A percentile compares a stretch with the other conserved stretches of the same genome.
These are phyloP conservation scores for Albula goreensis DNA, from an alignment of 2,113 vertebrate species.

Conservation along the genomic window DNA sequence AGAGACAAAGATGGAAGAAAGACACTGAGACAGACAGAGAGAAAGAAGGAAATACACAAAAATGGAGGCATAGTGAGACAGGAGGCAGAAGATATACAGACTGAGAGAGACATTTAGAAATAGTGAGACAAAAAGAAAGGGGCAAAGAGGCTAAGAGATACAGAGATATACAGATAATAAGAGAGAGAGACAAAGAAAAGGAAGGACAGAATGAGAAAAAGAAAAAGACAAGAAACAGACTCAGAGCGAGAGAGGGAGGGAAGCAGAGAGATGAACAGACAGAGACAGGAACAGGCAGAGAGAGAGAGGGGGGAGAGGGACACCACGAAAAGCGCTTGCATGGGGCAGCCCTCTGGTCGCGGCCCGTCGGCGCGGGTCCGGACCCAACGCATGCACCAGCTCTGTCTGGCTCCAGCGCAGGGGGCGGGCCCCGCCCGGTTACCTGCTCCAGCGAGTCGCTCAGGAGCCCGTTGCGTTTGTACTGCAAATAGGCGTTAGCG, in stretches of 20 bases:
- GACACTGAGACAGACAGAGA: background rate
- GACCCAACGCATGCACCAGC: constrained; percentile 21
- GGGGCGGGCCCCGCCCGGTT: constrained; percentile 45
- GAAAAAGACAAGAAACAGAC: background rate
- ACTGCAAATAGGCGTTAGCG: constrained; percentile 94
- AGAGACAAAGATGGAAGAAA: background rate
- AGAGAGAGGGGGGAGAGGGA: background rate
- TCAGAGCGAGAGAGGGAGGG: background rate
- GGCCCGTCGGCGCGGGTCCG: background rate
- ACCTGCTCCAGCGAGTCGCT: constrained; percentile 89
- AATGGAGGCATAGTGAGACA: background rate
- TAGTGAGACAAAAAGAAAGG: too few relatives aligned
- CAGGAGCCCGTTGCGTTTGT: constrained; percentile 92
- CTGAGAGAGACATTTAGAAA: too few relatives aligned
- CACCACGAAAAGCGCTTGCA: constrained; percentile 1
- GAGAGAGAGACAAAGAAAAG: background rate
- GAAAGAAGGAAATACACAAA: background rate
- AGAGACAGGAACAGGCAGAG: background rate
- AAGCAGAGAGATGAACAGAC: background rate
- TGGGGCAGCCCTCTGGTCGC: background rate
- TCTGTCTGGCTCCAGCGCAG: background rate
- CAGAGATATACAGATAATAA: too few relatives aligned
- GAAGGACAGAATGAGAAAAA: background rate
- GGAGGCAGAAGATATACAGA: too few relatives aligned
- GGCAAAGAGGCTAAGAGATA: too few relatives aligned